These are phyloP conservation scores for Onychomys arenicola DNA, from an alignment of 2,797 vertebrate species.

Conservation along the genomic window DNA sequence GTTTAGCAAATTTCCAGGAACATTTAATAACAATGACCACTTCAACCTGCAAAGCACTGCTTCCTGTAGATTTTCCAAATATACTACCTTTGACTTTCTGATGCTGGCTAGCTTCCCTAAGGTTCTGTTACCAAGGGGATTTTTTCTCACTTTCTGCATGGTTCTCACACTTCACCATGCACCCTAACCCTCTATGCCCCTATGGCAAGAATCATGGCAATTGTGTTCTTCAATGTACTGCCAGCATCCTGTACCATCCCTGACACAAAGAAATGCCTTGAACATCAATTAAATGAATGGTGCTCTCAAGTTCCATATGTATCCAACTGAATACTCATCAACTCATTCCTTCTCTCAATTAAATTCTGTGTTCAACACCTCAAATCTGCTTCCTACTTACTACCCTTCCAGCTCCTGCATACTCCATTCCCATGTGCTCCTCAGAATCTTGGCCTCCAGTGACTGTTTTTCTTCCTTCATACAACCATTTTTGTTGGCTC, in stretches of 20 bases:
- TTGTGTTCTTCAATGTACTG: neutral
- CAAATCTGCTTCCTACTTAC: neutral
- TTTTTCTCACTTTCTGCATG: conserved; percentile 24
- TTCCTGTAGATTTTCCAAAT: conserved; percentile 47
- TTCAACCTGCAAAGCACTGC: conserved; percentile 42
- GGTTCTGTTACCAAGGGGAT: conserved; percentile 38
- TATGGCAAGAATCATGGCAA: neutral
- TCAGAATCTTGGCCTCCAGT: conserved; percentile 8
- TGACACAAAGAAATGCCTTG: conserved; percentile 22
- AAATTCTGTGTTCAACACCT: neutral
- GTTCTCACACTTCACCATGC: conserved; percentile 38
- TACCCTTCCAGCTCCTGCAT: neutral
- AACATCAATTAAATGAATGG: conserved; percentile 15
- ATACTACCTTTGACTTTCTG: conserved; percentile 13
- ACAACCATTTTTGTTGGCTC: conserved; percentile 27
- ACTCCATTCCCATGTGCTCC: neutral
- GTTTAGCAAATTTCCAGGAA: conserved; percentile 47
- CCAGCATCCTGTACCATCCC: neutral
- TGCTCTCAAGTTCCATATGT: conserved; percentile 22
- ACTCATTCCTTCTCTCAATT: conserved; percentile 8
- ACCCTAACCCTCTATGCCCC: neutral
- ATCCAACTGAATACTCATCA: conserved; percentile 31
- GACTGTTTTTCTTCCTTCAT: conserved; percentile 39
- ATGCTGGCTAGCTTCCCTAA: conserved; percentile 19
- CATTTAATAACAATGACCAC: conserved; percentile 25